Base-by-base conservation (phyloP, 53 echinoderm and acorn worm genomes). In the Paelopatides confundens region DNA sequence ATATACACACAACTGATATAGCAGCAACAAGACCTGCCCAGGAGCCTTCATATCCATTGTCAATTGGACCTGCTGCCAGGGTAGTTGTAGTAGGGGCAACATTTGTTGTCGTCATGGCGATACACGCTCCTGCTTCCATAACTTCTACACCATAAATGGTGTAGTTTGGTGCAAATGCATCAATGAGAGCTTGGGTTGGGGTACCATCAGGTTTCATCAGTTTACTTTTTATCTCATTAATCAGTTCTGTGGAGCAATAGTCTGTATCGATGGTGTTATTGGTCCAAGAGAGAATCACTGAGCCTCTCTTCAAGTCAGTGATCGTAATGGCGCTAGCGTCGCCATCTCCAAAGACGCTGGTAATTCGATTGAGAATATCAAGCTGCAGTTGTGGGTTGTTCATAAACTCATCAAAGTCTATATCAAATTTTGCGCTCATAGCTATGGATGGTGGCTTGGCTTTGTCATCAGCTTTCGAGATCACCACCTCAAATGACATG, bases 261-360 rank as follows among this genome's bases (percentile, higher is more conserved):
- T 94, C 95, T 33, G 87, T 89, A 14, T 94, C 91, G 37, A 99
- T 89, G 68, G 99, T 96, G 77, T 95, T 99, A 63, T 99, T 99
- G 48, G 95, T 96, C 95, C 95, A 99, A 5, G 95, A 88, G 66
- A 99, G 78, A 50, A 96, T 94, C 67, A 95, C 95, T 3, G 99
- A 99, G 48, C 99, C 99, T 28, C 94, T 86, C 28, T 85, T 70
- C 77, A 99, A 89, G 3, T 87, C 94, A 0, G 95, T 96, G 36
- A 99, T 94, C 1, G 95, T 96, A 24, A 99, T 96, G 48, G 95
- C 91, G 87, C 92, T 93, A 1, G 99, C 87, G 63, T 99, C 93
- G 35, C 89, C 47, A 78, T 99, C 99, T 0, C 99, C 99, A 71
- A 94, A 99, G 32, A 96, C 90, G 50, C 82, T 82, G 3, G 99